phyloP scores from a whole-genome alignment of 2,797 vertebrate species.

The Clarias platycephalus region DNA sequence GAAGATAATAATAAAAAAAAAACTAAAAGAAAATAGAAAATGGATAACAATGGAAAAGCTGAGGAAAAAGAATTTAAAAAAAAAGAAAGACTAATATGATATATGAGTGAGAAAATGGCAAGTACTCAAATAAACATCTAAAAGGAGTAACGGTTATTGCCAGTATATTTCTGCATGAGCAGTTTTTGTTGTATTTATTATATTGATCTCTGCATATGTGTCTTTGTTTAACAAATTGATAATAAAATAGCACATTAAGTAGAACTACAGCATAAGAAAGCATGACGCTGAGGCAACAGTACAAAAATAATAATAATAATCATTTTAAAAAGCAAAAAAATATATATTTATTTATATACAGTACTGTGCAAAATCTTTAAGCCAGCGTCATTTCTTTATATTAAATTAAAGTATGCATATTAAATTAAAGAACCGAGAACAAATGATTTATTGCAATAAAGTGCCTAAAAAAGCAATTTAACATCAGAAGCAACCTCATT shows the following conservation, averaged over 20 bases:
- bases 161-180: neutral
- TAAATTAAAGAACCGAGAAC: too few species aligned
- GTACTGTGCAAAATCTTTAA: too few species aligned
- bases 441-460: too few species aligned
- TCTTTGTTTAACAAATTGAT: conserved; percentile 1
- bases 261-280: neutral
- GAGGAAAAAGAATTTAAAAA: neutral
- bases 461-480: too few species aligned
- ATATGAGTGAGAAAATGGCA: neutral
- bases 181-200: neutral
- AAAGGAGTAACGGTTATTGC: neutral
- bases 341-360: too few species aligned
- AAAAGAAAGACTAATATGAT: neutral
- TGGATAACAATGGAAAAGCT: neutral
- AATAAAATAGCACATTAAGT: neutral
- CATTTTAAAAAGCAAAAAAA: neutral
- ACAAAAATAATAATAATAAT: neutral
- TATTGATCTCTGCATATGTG: neutral
- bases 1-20: neutral
- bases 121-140: neutral
- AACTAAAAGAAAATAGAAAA: neutral
- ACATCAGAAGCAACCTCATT: too few species aligned
- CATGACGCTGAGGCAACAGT: neutral
- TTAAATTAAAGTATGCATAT: too few species aligned
- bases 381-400: too few species aligned